Base-by-base conservation (phyloP, 2,113 vertebrate genomes). In the Saimiri boliviensis region DNA sequence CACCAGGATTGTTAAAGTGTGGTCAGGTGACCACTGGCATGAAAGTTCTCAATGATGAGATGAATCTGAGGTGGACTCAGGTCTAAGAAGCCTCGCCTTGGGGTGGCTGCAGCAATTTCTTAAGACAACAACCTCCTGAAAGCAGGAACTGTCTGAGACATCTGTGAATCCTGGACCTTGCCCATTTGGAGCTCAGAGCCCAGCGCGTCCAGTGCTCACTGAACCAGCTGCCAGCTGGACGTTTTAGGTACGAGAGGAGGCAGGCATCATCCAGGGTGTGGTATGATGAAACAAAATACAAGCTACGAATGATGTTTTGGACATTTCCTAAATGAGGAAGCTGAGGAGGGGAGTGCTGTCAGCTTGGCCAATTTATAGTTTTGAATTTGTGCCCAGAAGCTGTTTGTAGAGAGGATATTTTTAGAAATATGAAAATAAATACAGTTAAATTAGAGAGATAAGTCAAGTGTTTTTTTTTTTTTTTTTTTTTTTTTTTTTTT, bases 371-470 rank as follows among this genome's bases (percentile, higher is more conserved):
- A 97, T 93, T 86, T 97, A 94, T 76, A 37, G 94, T 81, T 93
- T 90, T 98, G 93, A 97, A 49, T 95, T 81, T 93, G n/a, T 97
- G 94, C 97, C 97, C 94, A 98, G 97, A 94, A 96, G 56, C 97
- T 95, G 83, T 98, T 98, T 96, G 58, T 35, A 66, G 60, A 90
- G 85, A 94, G 35, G 23, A 10, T 96, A 96, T 97, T 96, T 98
- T 98, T 97, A 96, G 94, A 97, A 94, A 97, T 94, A 93, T 76
- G 93, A 95, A 97, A 97, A 97, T 97, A 98, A 97, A 96, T 96
- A 96, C 89, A 97, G 94, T 98, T 98, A 97, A 95, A 96, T 96
- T 97, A 94, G 86, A 95, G 71, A 94, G 91, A 95, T 20, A 74
- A 93, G 87, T 95, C 86, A 91, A 92, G 71, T 47, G 52, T 49